phyloP scores from a whole-genome alignment of 2,797 vertebrate species.

The Mus minutoides region DNA sequence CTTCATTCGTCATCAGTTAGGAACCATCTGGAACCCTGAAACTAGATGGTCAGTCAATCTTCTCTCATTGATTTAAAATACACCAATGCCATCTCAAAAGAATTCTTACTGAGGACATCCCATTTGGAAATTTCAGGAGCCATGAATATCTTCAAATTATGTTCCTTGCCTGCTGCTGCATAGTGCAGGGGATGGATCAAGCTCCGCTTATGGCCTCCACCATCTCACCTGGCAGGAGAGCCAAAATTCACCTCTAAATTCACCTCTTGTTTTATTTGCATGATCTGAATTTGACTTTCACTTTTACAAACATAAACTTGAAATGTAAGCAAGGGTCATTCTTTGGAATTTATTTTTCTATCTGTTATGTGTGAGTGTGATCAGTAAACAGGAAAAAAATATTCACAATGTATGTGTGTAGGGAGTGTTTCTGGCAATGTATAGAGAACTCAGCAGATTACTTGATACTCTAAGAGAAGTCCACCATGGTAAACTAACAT shows the following conservation, averaged over 20 bases:
- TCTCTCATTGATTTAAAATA: neutral
- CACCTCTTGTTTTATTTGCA: neutral
- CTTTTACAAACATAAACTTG: neutral
- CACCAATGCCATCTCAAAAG: neutral
- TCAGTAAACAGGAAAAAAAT: neutral
- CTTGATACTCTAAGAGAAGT: neutral
- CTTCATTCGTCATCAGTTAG: neutral
- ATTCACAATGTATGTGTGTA: neutral
- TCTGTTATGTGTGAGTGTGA: neutral
- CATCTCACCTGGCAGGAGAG: neutral
- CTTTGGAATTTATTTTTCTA: constrained; percentile 31
- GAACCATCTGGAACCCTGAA: neutral
- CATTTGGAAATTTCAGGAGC: neutral
- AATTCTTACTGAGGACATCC: neutral
- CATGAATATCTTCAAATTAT: neutral
- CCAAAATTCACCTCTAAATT: constrained; percentile 5
- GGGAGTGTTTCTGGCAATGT: neutral
- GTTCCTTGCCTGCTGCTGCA: neutral
- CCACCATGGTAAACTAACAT: neutral
- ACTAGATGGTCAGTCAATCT: neutral
- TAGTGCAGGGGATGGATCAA: neutral
- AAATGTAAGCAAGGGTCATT: neutral
- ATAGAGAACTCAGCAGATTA: neutral
- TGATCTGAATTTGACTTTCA: neutral
- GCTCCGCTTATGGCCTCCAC: neutral